These are phyloP conservation scores for Lagenorhynchus albirostris DNA, from an alignment of 2,113 vertebrate genomes.

Conservation along the genomic window DNA sequence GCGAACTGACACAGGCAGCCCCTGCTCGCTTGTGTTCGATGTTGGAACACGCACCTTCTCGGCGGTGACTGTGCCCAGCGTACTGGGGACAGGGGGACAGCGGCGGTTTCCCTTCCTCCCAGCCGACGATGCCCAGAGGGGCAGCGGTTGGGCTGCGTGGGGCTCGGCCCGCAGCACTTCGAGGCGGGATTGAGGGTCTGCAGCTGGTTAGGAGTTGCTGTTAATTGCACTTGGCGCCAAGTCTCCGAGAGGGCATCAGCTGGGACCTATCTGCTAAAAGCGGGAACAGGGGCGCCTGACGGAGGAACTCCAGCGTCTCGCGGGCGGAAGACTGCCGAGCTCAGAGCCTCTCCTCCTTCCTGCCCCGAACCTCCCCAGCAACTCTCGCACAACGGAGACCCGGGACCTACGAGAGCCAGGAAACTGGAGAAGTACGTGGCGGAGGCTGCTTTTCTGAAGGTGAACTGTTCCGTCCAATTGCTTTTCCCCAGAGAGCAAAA, in stretches of 20 bases:
- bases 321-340: neutral
- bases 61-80: neutral
- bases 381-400: neutral
- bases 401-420: neutral
- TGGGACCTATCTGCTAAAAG: neutral
- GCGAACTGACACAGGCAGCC: constrained; percentile 29
- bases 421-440: neutral
- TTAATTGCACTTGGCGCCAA: constrained; percentile 3
- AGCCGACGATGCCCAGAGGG: neutral
- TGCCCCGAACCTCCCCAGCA: neutral
- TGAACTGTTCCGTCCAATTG: constrained; percentile 28
- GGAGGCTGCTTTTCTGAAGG: constrained; percentile 56
- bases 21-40: neutral
- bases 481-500: constrained; percentile 14
- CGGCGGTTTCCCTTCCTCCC: neutral
- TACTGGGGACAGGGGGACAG: neutral
- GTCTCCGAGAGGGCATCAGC: neutral
- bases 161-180: neutral
- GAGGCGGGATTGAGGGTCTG: neutral
- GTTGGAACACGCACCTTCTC: constrained; percentile 13
- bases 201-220: neutral
- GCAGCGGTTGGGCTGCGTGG: neutral
- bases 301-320: neutral
- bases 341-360: neutral
- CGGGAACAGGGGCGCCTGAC: neutral